Base-by-base conservation (phyloP, 1,140 invertebrate genomes). In the Cydia pomonella region DNA sequence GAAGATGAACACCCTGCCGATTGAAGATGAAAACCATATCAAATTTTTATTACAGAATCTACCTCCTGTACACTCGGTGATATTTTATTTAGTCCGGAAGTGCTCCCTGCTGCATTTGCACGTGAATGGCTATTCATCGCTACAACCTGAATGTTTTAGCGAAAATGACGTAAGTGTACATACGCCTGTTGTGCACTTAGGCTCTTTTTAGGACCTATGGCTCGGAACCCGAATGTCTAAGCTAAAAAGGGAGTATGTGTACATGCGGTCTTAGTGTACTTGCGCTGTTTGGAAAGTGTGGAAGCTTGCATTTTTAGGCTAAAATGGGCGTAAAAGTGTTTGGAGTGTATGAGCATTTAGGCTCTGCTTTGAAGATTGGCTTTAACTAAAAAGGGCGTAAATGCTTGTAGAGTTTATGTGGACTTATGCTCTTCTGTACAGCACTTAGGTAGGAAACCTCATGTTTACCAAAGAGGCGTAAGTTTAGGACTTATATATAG, bases 51-150 rank as follows among this genome's bases (percentile, higher is more conserved):
- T 16, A 10, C 12, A 44, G 13, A 44, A 44, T 44, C 47, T 16
- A 0, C 1, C 3, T 10, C 9, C 53, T 21, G 53, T 59, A 59
- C 53, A 59, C 47, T 50, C 53, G 18, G 53, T 23, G 53, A 59
- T 59, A 59, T 21, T 59, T 59, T 59, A 59, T 59, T 59, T 59
- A 59, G 53, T 21, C 53, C 53, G 53, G 53, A 59, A 59, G 18
- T 59, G 53, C 53, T 59, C 53, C 53, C 21, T 10, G 53, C 53
- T 59, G 53, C 53, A 59, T 59, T 59, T 59, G 53, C 53, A 59
- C 53, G 53, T 59, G 53, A 59, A 59, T 59, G 53, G 53, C 53
- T 59, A 59, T 59, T 59, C 53, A 59, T 59, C 53, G 53, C 53
- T 23, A 59, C 53, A 59, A 59, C 53, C 53, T n/a, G 47, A 18